Percentiles rank a stretch among this genome's conserved stretches.
Conservation (phyloP, 1,140 invertebrate species). For the Rhyacophila brunnea region DNA sequence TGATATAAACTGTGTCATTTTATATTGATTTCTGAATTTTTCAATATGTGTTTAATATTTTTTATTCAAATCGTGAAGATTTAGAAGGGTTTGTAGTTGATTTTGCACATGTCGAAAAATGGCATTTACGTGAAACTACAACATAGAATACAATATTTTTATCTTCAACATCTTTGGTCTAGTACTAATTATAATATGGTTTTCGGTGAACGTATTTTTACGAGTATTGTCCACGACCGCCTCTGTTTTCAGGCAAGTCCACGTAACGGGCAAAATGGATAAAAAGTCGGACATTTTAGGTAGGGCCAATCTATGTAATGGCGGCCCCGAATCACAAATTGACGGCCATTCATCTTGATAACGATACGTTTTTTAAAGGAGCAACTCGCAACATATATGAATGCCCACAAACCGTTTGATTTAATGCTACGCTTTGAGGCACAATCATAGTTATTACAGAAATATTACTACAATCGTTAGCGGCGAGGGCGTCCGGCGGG, state of each 20-base stretch:
- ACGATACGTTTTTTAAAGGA: slow-evolving; percentile 18
- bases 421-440: slow-evolving; percentile 36
- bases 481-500: slow-evolving; percentile 23
- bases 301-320: slow-evolving; percentile 31
- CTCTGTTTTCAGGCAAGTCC: background rate
- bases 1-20: no score
- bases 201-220: no score
- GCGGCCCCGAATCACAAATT: slow-evolving; percentile 32
- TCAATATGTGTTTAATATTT: no score
- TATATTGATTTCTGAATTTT: no score
- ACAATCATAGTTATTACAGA: slow-evolving; percentile 37
- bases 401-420: slow-evolving; percentile 35
- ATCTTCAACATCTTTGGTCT: no score
- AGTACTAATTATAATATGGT: no score
- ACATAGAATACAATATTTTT: no score
- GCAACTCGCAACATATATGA: background rate
- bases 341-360: slow-evolving; percentile 33
- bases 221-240: background rate
- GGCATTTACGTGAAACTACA: no score
- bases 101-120: no score
- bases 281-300: background rate
- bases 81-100: no score
- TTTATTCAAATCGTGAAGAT: no score
- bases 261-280: background rate
- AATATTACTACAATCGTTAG: slow-evolving; percentile 35